Conservation (phyloP, 2,113 vertebrate species). For the Pipa parva region DNA sequence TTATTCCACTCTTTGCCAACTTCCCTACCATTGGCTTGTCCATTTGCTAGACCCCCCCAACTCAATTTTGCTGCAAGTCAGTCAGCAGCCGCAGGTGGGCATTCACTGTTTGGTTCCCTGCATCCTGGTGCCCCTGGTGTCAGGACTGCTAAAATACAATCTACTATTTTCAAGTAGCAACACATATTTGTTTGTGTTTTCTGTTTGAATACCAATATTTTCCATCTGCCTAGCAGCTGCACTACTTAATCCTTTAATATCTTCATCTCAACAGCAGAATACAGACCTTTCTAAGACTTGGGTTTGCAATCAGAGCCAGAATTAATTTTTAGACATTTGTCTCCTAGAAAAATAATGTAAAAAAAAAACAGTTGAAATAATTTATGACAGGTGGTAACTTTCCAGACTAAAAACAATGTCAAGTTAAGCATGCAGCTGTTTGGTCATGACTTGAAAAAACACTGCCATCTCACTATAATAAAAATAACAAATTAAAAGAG, state of each 20-base stretch:
- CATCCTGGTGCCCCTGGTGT: too few relatives aligned
- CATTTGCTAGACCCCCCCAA: too few relatives aligned
- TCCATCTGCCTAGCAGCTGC: slow-evolving; percentile 71
- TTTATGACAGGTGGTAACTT: slow-evolving; percentile 46
- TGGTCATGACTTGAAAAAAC: neutral
- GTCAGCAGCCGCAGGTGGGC: too few relatives aligned
- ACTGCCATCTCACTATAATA: neutral
- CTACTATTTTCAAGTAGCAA: slow-evolving; percentile 39
- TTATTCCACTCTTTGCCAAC: too few relatives aligned
- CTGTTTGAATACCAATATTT: slow-evolving; percentile 55
- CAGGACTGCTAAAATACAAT: slow-evolving; percentile 40
- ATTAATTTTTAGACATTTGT: slow-evolving; percentile 44
- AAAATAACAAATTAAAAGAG: neutral
- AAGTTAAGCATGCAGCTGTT: slow-evolving; percentile 10
- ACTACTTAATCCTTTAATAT: slow-evolving; percentile 58
- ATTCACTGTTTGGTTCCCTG: too few relatives aligned
- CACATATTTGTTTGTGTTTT: slow-evolving; percentile 45
- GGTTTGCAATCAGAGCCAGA: slow-evolving; percentile 43
- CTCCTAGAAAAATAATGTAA: slow-evolving; percentile 40
- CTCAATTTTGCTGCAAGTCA: too few relatives aligned
- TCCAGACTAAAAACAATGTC: slow-evolving; percentile 30
- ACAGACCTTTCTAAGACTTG: slow-evolving; percentile 48
- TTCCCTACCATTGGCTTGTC: too few relatives aligned
- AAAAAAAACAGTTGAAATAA: slow-evolving; percentile 38
- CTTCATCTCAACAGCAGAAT: slow-evolving; percentile 53